Evolutionary conservation across 2,888 invertebrate genomes (phyloP).

Genomic region (Parochlus steinenii): DNA sequence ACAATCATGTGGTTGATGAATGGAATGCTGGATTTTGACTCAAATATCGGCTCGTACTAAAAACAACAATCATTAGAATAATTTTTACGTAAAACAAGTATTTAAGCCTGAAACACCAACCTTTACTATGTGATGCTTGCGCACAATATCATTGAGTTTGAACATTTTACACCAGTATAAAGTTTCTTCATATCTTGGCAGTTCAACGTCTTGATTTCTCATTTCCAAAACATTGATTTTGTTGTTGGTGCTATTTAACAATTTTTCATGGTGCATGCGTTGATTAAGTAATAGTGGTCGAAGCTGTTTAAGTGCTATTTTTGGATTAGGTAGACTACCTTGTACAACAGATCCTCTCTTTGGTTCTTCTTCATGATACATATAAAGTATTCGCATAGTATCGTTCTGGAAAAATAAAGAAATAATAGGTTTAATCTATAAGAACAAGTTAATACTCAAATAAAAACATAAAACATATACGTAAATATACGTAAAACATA

Average conservation of each 20-base stretch:
- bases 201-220: conserved; percentile 39
- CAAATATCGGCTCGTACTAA: conserved; percentile 51
- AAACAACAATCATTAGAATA: conserved; percentile 35
- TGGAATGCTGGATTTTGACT: conserved; percentile 38
- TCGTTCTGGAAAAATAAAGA: conserved; percentile 40
- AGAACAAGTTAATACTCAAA: too few species aligned
- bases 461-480: too few species aligned
- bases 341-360: conserved; percentile 40
- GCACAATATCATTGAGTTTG: conserved; percentile 40
- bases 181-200: conserved; percentile 42
- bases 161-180: conserved; percentile 52
- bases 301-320: conserved; percentile 26
- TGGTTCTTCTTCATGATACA: conserved; percentile 46
- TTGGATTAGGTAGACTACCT: conserved; percentile 37
- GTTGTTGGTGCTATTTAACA: conserved; percentile 24
- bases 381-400: conserved; percentile 49
- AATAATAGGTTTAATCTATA: too few species aligned
- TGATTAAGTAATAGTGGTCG: conserved; percentile 45
- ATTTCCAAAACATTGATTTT: conserved; percentile 36
- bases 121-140: too few species aligned
- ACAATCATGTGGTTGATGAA: conserved; percentile 52
- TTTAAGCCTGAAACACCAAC: too few species aligned
- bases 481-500: too few species aligned
- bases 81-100: too few species aligned
- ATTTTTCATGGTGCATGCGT: conserved; percentile 23